Conservation (phyloP, 37 sponge, comb jelly and placozoan genomes). For the Hexactinellida sp. region DNA sequence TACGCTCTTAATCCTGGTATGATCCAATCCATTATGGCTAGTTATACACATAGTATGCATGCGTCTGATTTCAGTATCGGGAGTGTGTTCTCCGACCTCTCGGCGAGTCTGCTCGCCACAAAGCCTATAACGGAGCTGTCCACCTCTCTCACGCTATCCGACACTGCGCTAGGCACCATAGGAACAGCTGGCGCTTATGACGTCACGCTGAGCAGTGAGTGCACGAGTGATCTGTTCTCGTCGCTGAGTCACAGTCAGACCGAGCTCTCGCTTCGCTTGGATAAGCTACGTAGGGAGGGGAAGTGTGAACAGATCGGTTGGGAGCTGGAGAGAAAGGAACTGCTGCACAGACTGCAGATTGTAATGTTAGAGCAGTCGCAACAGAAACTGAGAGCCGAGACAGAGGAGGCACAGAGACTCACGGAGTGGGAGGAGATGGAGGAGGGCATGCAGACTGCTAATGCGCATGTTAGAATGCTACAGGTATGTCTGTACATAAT, state of each 20-base stretch:
- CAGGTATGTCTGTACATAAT: not conserved
- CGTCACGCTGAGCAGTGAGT: not conserved
- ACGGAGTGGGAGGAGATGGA: not conserved
- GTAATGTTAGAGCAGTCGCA: not conserved
- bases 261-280: not conserved
- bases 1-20: too few species aligned
- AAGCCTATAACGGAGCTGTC: not conserved
- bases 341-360: slow-evolving; percentile 3
- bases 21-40: too few species aligned
- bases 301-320: slow-evolving; percentile 10
- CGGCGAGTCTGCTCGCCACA: not conserved
- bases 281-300: not conserved
- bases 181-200: not conserved
- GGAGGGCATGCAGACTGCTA: not conserved
- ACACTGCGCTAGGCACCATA: not conserved
- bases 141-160: not conserved
- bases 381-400: not conserved
- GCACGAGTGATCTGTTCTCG: not conserved
- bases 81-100: not conserved
- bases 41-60: too few species aligned
- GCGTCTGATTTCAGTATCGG: not conserved
- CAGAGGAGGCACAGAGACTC: slow-evolving; percentile 6
- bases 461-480: not conserved
- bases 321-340: slow-evolving; percentile 17
- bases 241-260: slow-evolving; percentile 5